Evolutionary conservation across 2,888 invertebrate species (phyloP).

Genomic region (Amphipoea lucens): DNA sequence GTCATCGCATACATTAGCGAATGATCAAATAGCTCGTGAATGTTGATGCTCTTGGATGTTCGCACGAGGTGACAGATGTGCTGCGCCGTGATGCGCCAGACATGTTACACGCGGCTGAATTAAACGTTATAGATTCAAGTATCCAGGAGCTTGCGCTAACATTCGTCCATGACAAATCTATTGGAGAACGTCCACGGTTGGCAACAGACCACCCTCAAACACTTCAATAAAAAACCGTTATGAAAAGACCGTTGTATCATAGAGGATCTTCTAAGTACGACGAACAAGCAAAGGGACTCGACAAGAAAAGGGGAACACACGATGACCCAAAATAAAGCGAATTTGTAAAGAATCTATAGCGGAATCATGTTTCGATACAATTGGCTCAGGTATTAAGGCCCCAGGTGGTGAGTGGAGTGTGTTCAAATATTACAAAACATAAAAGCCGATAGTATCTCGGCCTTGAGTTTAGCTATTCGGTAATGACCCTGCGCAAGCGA

Average conservation of each 20-base stretch:
- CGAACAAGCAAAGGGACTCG: conserved; percentile 14
- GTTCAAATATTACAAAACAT: conserved; percentile 69
- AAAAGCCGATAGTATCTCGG: conserved; percentile 76
- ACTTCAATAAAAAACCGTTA: conserved; percentile 8
- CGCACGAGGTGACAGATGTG: conserved; percentile 43
- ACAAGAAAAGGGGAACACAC: conserved; percentile 44
- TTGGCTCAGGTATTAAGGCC: conserved; percentile 57
- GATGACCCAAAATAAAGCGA: conserved; percentile 28
- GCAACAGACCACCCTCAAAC: conserved; percentile 18
- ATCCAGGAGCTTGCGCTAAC: conserved; percentile 7
- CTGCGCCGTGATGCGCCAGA: conserved; percentile 22
- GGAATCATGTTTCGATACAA: conserved; percentile 58
- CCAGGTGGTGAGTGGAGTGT: conserved; percentile 68
- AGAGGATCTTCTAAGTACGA: conserved; percentile 10
- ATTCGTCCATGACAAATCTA: background rate
- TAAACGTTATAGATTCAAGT: background rate
- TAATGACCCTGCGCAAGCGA: conserved; percentile 82
- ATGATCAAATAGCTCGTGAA: conserved; percentile 59
- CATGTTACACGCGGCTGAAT: background rate
- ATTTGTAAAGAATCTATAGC: conserved; percentile 51
- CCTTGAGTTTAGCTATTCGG: conserved; percentile 81
- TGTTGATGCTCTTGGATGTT: conserved; percentile 53
- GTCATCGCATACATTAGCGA: conserved; percentile 67
- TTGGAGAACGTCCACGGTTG: background rate
- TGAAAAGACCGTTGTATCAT: conserved; percentile 28